A percentile compares a stretch with the other conserved stretches of the same genome.
phyloP scores from a whole-genome alignment of 2,113 vertebrate species.

The Etheostoma spectabile region DNA sequence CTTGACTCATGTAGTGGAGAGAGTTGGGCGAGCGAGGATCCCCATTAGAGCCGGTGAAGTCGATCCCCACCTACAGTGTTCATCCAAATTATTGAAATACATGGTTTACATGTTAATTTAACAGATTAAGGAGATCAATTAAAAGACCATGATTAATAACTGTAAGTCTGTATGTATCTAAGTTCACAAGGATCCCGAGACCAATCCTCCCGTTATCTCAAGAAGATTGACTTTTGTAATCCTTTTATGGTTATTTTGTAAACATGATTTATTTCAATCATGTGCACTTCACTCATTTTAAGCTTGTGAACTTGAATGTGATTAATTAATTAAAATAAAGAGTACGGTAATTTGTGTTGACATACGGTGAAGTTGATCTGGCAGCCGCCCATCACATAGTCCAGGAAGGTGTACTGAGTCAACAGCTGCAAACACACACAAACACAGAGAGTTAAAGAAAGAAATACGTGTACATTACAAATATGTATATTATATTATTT shows the following conservation, averaged over 20 bases:
- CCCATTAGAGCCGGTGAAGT: constrained; percentile 96
- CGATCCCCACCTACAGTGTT: constrained; percentile 89
- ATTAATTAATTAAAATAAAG: no score
- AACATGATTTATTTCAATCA: not conserved
- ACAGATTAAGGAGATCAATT: not conserved
- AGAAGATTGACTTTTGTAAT: not conserved
- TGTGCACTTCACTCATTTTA: no score
- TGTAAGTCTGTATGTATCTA: not conserved
- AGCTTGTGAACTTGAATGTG: no score
- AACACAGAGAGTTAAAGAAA: not conserved
- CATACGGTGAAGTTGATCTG: constrained; percentile 78
- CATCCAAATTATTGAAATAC: not conserved
- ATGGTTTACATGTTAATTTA: not conserved
- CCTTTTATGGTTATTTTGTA: not conserved
- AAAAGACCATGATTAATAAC: not conserved
- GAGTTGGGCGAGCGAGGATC: constrained; percentile 92
- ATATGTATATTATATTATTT: no score
- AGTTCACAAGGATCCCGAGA: not conserved
- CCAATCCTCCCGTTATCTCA: not conserved
- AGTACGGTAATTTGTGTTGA: not conserved
- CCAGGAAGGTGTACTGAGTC: constrained; percentile 72
- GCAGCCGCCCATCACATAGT: constrained; percentile 80
- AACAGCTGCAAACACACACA: constrained; percentile 55
- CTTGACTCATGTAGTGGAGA: constrained; percentile 91
- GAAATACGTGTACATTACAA: no score